phyloP scores from a whole-genome alignment of 2,888 invertebrate species.

The Xanthia togata region DNA sequence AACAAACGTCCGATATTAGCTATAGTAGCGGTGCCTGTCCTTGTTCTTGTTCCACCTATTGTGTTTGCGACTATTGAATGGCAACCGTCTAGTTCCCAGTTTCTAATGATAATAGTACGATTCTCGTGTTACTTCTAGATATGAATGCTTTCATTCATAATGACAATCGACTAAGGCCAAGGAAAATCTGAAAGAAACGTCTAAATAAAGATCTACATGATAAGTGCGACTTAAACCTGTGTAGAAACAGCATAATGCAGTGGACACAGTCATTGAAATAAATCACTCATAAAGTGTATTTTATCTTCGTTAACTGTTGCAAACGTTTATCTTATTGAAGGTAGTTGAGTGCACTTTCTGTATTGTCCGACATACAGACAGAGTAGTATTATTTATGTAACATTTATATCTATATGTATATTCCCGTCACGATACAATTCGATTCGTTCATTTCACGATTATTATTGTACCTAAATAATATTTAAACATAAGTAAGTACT shows the following conservation, averaged over 20 bases:
- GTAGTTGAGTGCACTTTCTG: slow-evolving; percentile 63
- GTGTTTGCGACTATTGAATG: slow-evolving; percentile 71
- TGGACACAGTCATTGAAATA: slow-evolving; percentile 48
- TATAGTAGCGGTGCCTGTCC: slow-evolving; percentile 69
- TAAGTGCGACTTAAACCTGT: neutral
- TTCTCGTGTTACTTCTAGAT: slow-evolving; percentile 3
- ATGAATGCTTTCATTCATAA: slow-evolving; percentile 19
- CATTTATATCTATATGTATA: no score
- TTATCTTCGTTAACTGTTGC: slow-evolving; percentile 57
- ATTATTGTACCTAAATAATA: no score
- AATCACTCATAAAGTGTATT: slow-evolving; percentile 48
- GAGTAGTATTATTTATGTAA: neutral
- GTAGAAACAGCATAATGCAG: neutral
- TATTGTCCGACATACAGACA: slow-evolving; percentile 5
- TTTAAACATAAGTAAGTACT: no score
- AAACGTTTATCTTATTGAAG: slow-evolving; percentile 66
- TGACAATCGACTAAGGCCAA: neutral
- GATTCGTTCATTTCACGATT: no score
- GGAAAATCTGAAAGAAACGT: neutral
- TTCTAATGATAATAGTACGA: slow-evolving; percentile 57
- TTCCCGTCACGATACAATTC: no score
- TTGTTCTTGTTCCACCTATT: slow-evolving; percentile 80
- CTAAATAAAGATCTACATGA: no score
- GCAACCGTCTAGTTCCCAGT: slow-evolving; percentile 64
- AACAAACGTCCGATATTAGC: slow-evolving; percentile 72